Conservation (phyloP, 1,140 invertebrate species). For the Drosophila nikananu region DNA sequence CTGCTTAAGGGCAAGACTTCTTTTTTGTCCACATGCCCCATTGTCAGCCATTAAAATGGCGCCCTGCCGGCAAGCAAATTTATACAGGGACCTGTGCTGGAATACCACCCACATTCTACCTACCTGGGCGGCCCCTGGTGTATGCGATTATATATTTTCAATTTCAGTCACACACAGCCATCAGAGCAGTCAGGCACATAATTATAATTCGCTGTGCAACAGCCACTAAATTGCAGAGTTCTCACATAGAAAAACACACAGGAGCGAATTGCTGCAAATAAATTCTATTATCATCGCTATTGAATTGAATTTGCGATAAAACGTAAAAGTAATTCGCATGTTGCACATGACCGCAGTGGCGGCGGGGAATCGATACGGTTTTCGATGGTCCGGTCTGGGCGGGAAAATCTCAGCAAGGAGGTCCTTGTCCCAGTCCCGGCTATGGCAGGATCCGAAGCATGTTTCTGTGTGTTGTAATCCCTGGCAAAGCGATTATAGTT, state of each 20-base stretch:
- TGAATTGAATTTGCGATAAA: constrained; percentile 74
- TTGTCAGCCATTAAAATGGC: constrained; percentile 42
- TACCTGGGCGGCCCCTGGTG: background rate
- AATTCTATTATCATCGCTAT: constrained; percentile 79
- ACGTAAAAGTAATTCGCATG: constrained; percentile 66
- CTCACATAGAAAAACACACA: constrained; percentile 22
- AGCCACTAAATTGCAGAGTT: constrained; percentile 61
- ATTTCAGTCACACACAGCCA: constrained; percentile 22
- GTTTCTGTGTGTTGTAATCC: constrained; percentile 66
- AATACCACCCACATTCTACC: background rate
- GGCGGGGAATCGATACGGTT: constrained; percentile 23
- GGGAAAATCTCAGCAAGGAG: constrained; percentile 34
- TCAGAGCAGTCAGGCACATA: constrained; percentile 43
- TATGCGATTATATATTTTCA: constrained; percentile 45
- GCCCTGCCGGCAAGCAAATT: constrained; percentile 3
- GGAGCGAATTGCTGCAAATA: constrained; percentile 73
- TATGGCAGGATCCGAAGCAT: constrained; percentile 12
- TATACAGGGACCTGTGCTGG: background rate
- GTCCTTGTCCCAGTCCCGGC: constrained; percentile 6
- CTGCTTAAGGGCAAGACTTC: constrained; percentile 14
- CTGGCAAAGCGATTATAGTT: constrained; percentile 67
- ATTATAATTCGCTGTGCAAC: constrained; percentile 66
- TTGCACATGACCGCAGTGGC: constrained; percentile 56
- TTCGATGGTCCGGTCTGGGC: constrained; percentile 15
- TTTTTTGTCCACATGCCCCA: constrained; percentile 1